A percentile compares a stretch with the other conserved stretches of the same genome.
phyloP scores from a whole-genome alignment of 2,888 invertebrate species.

The Synergus gifuensis region DNA sequence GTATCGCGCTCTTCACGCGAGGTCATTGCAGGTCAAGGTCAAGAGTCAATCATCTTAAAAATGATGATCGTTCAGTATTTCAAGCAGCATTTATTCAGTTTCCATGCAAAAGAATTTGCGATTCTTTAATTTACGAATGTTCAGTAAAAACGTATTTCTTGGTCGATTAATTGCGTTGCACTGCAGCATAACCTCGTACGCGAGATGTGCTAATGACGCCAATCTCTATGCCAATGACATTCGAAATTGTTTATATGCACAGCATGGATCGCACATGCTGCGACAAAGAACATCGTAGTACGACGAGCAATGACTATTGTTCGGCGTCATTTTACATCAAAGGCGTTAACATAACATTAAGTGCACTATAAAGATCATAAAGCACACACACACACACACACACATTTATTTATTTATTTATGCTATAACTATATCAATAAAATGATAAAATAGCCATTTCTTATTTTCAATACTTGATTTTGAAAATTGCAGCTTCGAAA shows the following conservation, averaged over 20 bases:
- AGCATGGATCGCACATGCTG: slow-evolving; percentile 39
- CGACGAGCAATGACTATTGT: slow-evolving; percentile 32
- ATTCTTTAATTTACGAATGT: background rate
- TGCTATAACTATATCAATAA: background rate
- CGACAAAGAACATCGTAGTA: slow-evolving; percentile 38
- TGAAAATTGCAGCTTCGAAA: background rate
- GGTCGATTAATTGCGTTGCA: slow-evolving; percentile 24
- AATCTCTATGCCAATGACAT: slow-evolving; percentile 47
- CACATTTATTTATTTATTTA: too few relatives aligned
- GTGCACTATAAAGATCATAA: slow-evolving; percentile 1
- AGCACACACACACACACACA: too few relatives aligned
- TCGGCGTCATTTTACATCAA: slow-evolving; percentile 36
- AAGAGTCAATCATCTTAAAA: background rate
- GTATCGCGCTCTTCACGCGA: background rate
- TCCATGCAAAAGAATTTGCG: background rate
- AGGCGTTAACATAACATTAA: slow-evolving; percentile 30
- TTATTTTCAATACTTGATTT: background rate
- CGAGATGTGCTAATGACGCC: slow-evolving; percentile 42
- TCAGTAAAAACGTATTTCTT: slow-evolving; percentile 1
- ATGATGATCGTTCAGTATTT: background rate
- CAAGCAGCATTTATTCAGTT: too few relatives aligned
- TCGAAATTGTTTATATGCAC: slow-evolving; percentile 45
- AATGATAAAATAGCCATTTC: background rate
- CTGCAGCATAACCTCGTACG: slow-evolving; percentile 14
- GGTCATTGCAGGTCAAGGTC: background rate